Base-by-base conservation (phyloP, 2,113 vertebrate species). In the Plotosus lineatus region DNA sequence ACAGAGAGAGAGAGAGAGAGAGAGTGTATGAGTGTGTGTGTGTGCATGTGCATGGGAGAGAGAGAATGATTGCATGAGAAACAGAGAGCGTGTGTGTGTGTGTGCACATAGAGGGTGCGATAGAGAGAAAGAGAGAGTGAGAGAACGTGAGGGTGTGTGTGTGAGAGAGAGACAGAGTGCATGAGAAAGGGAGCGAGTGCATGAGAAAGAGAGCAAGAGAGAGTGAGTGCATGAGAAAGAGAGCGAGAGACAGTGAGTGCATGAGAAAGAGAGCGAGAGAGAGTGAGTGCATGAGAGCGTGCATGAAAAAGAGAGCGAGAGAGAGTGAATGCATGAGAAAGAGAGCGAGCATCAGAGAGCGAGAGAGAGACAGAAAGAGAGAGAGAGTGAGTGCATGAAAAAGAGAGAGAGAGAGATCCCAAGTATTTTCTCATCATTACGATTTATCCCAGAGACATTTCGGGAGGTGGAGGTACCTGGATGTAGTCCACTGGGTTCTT, bases 401-500 rank as follows among this genome's bases (percentile, higher is more conserved):
- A 65, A 26, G 48, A 4, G 36, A 3, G 36, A 75, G 36, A 23
- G 33, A 56, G 12, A 75, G 26, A 17, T n/a, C n/a, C n/a, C n/a
- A n/a, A n/a, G n/a, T n/a, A n/a, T n/a, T n/a, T n/a, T n/a, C n/a
- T n/a, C n/a, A n/a, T n/a, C n/a, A n/a, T n/a, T n/a, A n/a, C n/a
- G n/a, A n/a, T n/a, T n/a, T n/a, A n/a, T n/a, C n/a, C n/a, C n/a
- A 23, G 33, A 56, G 12, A 75, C 23, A 17, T 12, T 46, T 21
- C 31, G n/a, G n/a, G 6, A 51, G n/a, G 40, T 28, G 44, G n/a
- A 66, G 1, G 44, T 91, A 99, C 97, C 96, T 99, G 98, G 83
- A 99, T 99, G 90, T 99, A 99, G 87, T 99, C 98, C 51, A 99
- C 98, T 1, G 98, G 98, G 91, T 98, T 99, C 90, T 99, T 99